Conservation (phyloP, 2,888 invertebrate genomes). For the Erebia palarica region DNA sequence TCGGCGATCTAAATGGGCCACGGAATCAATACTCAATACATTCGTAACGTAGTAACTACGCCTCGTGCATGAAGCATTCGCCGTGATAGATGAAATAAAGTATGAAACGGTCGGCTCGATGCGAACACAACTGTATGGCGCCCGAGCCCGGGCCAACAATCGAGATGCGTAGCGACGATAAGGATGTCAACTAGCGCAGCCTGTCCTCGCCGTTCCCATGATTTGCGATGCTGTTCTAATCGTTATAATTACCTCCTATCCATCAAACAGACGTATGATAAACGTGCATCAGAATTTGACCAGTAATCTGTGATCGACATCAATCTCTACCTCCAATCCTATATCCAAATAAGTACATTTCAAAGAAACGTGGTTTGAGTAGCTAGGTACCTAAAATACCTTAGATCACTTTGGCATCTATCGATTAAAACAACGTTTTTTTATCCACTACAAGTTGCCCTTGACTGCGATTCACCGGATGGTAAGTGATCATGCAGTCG, state of each 20-base stretch:
- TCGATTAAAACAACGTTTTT: too few species aligned
- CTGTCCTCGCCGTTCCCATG: constrained; percentile 77
- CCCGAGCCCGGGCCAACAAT: constrained; percentile 63
- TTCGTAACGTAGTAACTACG: constrained; percentile 63
- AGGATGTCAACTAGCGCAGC: constrained; percentile 73
- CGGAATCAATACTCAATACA: constrained; percentile 66
- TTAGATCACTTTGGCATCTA: too few species aligned
- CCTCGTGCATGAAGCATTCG: constrained; percentile 67
- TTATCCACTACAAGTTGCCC: too few species aligned
- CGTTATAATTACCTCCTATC: constrained; percentile 78
- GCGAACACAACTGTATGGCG: constrained; percentile 46
- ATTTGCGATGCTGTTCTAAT: constrained; percentile 79
- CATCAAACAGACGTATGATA: constrained; percentile 75
- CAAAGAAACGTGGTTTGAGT: constrained; percentile 43
- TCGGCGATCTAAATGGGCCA: constrained; percentile 76
- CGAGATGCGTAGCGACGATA: constrained; percentile 75
- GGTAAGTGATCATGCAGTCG: too few species aligned
- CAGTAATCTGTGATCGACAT: constrained; percentile 63
- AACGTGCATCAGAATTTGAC: constrained; percentile 58
- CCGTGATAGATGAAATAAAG: constrained; percentile 70
- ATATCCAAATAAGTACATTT: not conserved
- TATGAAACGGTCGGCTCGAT: constrained; percentile 53
- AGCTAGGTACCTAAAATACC: too few species aligned
- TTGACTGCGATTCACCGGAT: too few species aligned
- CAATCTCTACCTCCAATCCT: constrained; percentile 52